Conservation (phyloP, 2,113 vertebrate species). For the Porphyrio hochstetteri region DNA sequence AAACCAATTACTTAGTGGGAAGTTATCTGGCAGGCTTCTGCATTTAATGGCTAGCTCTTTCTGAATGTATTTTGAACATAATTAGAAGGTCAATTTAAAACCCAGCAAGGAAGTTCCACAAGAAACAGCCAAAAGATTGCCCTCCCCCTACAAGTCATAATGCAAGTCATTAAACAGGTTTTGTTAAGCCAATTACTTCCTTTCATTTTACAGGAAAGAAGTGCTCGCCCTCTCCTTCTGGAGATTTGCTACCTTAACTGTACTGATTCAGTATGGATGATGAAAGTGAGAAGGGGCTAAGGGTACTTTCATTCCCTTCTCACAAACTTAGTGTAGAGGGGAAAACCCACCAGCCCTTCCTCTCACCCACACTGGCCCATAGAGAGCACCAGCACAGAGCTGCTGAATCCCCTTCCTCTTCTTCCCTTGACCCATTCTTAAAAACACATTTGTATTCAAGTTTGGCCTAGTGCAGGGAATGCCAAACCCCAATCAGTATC, state of each 20-base stretch:
- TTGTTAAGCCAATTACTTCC: not conserved
- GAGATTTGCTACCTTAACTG: not conserved
- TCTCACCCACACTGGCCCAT: not conserved
- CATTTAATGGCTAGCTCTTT: not conserved
- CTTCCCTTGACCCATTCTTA: not conserved
- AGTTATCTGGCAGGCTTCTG: not conserved
- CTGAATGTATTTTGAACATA: not conserved
- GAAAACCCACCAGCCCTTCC: not conserved
- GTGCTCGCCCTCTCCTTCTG: not conserved
- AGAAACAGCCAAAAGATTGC: not conserved
- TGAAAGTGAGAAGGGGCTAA: not conserved
- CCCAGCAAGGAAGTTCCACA: not conserved
- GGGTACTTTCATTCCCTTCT: not conserved
- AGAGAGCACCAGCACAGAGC: not conserved
- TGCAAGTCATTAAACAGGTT: not conserved
- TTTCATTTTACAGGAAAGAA: not conserved
- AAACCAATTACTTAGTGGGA: not conserved
- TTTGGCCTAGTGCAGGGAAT: not conserved
- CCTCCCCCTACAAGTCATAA: not conserved
- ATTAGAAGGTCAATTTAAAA: not conserved
- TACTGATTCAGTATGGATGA: fast-evolving
- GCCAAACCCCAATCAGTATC: too few species aligned
- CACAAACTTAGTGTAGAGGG: not conserved
- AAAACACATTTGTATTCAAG: not conserved
- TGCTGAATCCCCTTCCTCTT: not conserved